Conservation (phyloP, 2,797 vertebrate species). For the Amblyopsis hoosieri region DNA sequence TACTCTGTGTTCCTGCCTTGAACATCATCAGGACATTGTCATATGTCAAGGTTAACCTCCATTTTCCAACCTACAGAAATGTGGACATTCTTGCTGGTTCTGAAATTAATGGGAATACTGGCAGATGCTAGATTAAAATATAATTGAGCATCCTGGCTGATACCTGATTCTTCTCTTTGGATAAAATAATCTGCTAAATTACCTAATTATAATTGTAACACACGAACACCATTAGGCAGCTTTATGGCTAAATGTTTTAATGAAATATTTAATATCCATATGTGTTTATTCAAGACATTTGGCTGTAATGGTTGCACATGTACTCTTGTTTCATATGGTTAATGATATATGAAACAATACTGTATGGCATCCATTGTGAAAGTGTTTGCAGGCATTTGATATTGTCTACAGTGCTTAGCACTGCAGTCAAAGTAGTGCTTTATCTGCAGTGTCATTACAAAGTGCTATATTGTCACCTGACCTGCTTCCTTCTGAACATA, state of each 20-base stretch:
- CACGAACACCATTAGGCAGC: slow-evolving; percentile 8
- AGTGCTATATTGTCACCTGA: not conserved
- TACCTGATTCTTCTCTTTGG: too few relatives aligned
- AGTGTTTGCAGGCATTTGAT: too few relatives aligned
- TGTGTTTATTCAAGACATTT: not conserved
- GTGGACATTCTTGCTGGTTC: slow-evolving; percentile 27
- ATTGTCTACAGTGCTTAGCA: not conserved
- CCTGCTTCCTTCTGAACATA: not conserved
- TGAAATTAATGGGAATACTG: slow-evolving; percentile 43
- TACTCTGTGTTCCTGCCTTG: slow-evolving; percentile 32
- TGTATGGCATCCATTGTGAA: not conserved
- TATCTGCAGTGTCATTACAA: slow-evolving; percentile 2
- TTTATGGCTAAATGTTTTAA: too few relatives aligned
- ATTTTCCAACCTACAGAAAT: slow-evolving; percentile 20
- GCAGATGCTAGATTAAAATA: slow-evolving; percentile 19
- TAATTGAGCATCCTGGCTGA: too few relatives aligned
- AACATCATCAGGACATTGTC: slow-evolving; percentile 23
- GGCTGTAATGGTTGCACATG: not conserved
- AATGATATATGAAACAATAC: not conserved
- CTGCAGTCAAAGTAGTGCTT: slow-evolving; percentile 3
- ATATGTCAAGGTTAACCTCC: slow-evolving; percentile 22
- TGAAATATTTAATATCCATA: not conserved
- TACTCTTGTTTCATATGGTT: not conserved
- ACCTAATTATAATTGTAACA: slow-evolving; percentile 1
- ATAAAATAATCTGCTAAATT: not conserved